Percentiles rank a stretch among this genome's conserved stretches.
Evolutionary conservation across 2,113 vertebrate genomes (phyloP).

Genomic region (Anoplopoma fimbria): DNA sequence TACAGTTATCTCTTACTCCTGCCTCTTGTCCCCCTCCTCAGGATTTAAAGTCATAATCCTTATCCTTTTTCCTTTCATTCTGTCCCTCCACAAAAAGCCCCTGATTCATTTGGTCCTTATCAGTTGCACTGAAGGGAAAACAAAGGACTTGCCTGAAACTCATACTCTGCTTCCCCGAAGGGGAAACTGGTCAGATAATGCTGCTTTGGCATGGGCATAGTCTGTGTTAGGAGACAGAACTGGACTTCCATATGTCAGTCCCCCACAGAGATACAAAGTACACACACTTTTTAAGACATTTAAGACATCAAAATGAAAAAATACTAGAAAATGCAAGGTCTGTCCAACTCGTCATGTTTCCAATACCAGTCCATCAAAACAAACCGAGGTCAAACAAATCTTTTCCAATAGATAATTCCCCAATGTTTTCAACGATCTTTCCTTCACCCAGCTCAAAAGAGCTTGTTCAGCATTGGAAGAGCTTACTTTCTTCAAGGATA

Average conservation of each 20-base stretch:
- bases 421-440: background rate
- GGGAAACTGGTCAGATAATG: slow-evolving; percentile 63
- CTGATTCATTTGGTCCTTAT: slow-evolving; percentile 71
- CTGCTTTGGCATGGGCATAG: slow-evolving; percentile 17
- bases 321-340: background rate
- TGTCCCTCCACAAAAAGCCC: slow-evolving; percentile 58
- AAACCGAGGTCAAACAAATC: background rate
- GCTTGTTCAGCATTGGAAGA: background rate
- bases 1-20: slow-evolving; percentile 47
- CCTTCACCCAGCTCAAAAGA: background rate
- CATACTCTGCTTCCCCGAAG: slow-evolving; percentile 48
- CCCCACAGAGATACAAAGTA: background rate
- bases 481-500: background rate
- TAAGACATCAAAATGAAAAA: background rate
- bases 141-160: slow-evolving; percentile 72
- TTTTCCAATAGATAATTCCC: background rate
- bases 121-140: slow-evolving; percentile 69
- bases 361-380: background rate
- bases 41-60: slow-evolving; percentile 58
- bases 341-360: background rate
- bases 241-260: slow-evolving; percentile 22
- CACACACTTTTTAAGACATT: background rate
- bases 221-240: background rate
- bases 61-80: slow-evolving; percentile 68
- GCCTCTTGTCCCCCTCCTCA: slow-evolving; percentile 40